Base-by-base conservation (phyloP, 2,888 invertebrate species). In the Nesidiocoris tenuis region DNA sequence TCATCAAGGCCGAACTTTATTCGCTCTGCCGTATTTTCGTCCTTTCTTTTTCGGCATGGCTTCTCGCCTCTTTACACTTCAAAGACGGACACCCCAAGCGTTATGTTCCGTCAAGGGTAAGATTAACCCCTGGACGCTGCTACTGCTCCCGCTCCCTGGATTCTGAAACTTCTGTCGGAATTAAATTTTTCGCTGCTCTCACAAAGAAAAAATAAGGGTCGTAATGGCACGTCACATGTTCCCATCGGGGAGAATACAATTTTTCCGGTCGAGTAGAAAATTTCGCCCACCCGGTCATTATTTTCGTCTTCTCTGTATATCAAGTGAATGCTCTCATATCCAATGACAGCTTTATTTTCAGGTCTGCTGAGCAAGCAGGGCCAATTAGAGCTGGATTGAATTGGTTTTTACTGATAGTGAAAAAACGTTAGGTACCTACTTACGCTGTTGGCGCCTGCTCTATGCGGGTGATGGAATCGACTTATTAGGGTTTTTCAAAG, bases 11-110 rank as follows among this genome's bases (percentile, higher is more conserved):
- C 39, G 39, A 39, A 39, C 39, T 39, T 39, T 39, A 7, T 3
- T 39, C 39, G 39, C 39, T 39, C 39, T 39, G 39, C 12, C 12
- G 39, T 39, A 39, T 39, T 39, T 39, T 12, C 39, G 12, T 39
- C 39, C 39, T 39, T 39, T 12, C 18, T 65, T 39, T 25, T 65
- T 65, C 19, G 65, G 25, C 65, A 39, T 65, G 25, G 65, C 21
- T 65, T 65, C 65, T 9, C 65, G 54, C 39, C 54, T 65, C 19
- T 17, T 39, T 65, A 65, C 65, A 65, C 65, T 9, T 65, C 65
- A 65, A 65, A 65, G 65, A 65, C 65, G 24, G 7, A 65, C 65
- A 65, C 39, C 65, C 39, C 39, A 17, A 65, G 65, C 65, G 65
- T 65, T 65, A 18, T 18, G 65, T 19, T 39, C 39, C 39, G 65